Base-by-base conservation (phyloP, 1,140 invertebrate species). In the Drosophila subobscura region DNA sequence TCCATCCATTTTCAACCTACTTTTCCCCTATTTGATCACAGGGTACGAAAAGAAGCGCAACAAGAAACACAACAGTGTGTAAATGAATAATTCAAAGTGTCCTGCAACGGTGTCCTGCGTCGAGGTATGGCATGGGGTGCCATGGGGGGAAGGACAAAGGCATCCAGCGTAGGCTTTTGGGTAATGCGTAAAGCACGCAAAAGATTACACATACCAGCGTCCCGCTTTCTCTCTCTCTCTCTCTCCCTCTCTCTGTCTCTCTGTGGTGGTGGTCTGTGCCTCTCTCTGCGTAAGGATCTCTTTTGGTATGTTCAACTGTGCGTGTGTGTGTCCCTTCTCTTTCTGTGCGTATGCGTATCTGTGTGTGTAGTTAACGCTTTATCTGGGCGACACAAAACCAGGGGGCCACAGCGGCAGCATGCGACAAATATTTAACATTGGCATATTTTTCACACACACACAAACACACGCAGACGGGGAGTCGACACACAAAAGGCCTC, bases 31-130 rank as follows among this genome's bases (percentile, higher is more conserved):
- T 10, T 4, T 37, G 2, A 42, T 45, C 46, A 25, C 20, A 68
- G 7, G 44, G 63, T 68, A 68, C 0, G 2, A 23, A 40, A n/a
- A 8, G 25, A 8, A 16, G 2, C 5, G n/a, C 20, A 52, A 40
- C 6, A 41, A 33, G 14, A 64, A 23, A 42, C 51, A 65, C 56
- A 49, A 49, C 73, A 55, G 50, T 64, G 72, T 88, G 78, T 76
- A 88, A 88, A 88, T 88, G 83, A 88, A 88, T 88, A 88, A 88
- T 88, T 88, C 83, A 88, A 88, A 88, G 71, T 88, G 83, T 88
- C 78, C 83, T 88, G 83, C 83, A 88, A 83, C 75, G 79, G 57
- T 88, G 83, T 88, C 73, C 83, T 86, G 65, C 47, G 73, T 67
- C 71, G 58, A 57, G 65, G 45, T 41, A 14, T 22, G 46, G 2